Evolutionary conservation across 2,888 invertebrate genomes (phyloP).

Genomic region (Chironomus riparius): DNA sequence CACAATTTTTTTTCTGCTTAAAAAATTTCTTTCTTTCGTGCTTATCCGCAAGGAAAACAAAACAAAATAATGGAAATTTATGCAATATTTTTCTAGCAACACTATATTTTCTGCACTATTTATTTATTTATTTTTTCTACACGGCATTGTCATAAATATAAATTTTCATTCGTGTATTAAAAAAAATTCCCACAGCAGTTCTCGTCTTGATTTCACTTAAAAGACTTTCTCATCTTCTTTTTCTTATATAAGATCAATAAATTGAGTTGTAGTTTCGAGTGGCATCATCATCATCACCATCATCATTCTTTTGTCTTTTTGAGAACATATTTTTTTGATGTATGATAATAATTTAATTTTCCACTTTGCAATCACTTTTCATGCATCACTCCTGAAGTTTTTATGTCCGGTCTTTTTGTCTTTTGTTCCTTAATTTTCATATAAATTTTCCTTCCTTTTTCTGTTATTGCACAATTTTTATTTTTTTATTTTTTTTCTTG

Average conservation of each 20-base stretch:
- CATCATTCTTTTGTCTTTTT: neutral
- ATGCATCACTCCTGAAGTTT: too few species aligned
- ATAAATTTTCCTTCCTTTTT: too few species aligned
- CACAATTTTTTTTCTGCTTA: too few species aligned
- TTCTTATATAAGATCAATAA: slow-evolving; percentile 9
- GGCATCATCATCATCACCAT: neutral
- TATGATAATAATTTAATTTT: too few species aligned
- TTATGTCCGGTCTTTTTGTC: too few species aligned
- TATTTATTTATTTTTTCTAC: slow-evolving; percentile 1
- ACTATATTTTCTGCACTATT: slow-evolving; percentile 9
- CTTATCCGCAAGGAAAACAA: too few species aligned
- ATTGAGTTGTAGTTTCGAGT: slow-evolving; percentile 17
- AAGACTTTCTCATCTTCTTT: neutral
- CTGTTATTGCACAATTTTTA: neutral
- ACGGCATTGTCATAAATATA: neutral
- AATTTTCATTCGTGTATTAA: neutral
- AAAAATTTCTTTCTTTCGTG: neutral
- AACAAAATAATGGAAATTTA: neutral
- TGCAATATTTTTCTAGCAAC: slow-evolving; percentile 8
- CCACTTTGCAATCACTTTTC: too few species aligned
- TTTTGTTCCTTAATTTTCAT: too few species aligned
- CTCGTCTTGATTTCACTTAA: neutral
- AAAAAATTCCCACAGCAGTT: neutral
- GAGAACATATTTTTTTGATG: neutral
- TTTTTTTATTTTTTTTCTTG: neutral